phyloP scores from a whole-genome alignment of 2,797 vertebrate genomes.

The Pelodytes ibericus region DNA sequence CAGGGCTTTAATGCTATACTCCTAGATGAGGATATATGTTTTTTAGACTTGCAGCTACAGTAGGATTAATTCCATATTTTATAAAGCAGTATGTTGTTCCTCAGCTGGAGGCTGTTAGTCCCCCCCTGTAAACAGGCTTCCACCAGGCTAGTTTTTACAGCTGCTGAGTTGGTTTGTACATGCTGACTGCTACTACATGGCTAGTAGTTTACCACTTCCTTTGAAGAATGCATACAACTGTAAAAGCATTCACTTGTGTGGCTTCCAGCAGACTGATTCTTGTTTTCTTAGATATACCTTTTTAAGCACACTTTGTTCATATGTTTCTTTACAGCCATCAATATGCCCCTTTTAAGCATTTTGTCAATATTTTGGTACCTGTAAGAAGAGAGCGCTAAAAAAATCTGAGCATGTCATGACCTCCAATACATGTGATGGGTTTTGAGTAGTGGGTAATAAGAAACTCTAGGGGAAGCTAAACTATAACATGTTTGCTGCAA shows the following conservation, averaged over 20 bases:
- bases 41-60: neutral
- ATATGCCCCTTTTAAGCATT: neutral
- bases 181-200: conserved; percentile 67
- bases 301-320: neutral
- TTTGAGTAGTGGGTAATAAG: no score
- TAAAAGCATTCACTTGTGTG: conserved; percentile 60
- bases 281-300: neutral
- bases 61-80: neutral
- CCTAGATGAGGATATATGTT: neutral
- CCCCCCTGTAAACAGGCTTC: conserved; percentile 33
- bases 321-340: neutral
- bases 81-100: conserved; percentile 20
- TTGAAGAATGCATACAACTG: conserved; percentile 77
- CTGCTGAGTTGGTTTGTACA: conserved; percentile 72
- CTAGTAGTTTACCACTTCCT: conserved; percentile 67
- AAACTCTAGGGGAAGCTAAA: no score
- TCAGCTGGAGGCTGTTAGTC: conserved; percentile 1
- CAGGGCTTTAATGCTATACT: neutral
- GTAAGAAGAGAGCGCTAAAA: neutral
- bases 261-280: conserved; percentile 7
- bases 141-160: conserved; percentile 82
- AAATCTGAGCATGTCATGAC: neutral
- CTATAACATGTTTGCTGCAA: no score
- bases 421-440: no score
- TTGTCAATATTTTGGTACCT: neutral